Percentiles rank a stretch among this genome's conserved stretches.
Conservation (phyloP, 2,888 invertebrate species). For the Drosophila birchii region DNA sequence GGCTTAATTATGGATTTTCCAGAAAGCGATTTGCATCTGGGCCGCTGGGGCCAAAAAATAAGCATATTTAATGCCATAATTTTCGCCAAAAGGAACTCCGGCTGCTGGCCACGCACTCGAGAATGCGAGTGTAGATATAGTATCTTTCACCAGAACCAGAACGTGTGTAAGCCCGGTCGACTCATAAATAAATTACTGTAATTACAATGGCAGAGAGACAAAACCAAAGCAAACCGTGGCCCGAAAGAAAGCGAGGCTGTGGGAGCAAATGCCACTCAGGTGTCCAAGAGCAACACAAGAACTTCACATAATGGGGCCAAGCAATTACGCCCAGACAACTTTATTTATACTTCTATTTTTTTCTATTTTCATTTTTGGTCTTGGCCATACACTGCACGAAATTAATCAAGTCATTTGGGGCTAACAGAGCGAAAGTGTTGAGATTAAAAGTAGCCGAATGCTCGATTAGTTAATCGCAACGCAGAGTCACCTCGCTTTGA, state of each 20-base stretch:
- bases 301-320: conserved; percentile 63
- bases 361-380: conserved; percentile 25
- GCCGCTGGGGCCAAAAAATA: conserved; percentile 29
- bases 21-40: conserved; percentile 41
- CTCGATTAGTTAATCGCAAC: conserved; percentile 60
- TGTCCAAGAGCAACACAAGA: conserved; percentile 50
- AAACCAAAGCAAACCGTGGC: conserved; percentile 21
- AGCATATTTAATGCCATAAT: conserved; percentile 44
- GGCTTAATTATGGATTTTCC: conserved; percentile 62
- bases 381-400: conserved; percentile 60
- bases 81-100: conserved; percentile 37
- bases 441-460: conserved; percentile 47
- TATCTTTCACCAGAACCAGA: conserved; percentile 45
- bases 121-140: conserved; percentile 19
- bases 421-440: conserved; percentile 61
- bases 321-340: conserved; percentile 77
- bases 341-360: conserved; percentile 38
- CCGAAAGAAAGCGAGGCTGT: conserved; percentile 73
- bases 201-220: conserved; percentile 54
- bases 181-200: conserved; percentile 70
- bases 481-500: conserved; percentile 20
- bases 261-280: conserved; percentile 75
- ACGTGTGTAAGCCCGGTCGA: conserved; percentile 53
- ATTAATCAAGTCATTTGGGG: conserved; percentile 70
- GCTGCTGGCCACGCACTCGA: conserved; percentile 44